Evolutionary conservation across 2,888 invertebrate genomes (phyloP), one percentile per base, ranked within the genome.

Genomic region (Aproaerema taeniolella): DNA sequence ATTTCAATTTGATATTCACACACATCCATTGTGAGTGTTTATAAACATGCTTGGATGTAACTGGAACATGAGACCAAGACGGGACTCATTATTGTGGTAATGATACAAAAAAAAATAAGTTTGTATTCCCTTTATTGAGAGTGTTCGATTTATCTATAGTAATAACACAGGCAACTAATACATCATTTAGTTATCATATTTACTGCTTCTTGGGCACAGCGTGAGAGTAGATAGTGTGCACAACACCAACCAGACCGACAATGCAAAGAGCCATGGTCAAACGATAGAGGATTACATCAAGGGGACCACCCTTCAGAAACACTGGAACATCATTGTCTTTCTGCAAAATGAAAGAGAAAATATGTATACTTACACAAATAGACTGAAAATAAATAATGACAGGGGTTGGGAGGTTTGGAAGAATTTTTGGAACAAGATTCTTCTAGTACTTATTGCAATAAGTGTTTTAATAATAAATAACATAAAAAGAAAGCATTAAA

Each of bases 241-340:
- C 79, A 2, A 83, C 59, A 24, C 81, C 78, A 41, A 58, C 12
- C 0, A 88, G 39, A 4, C 83, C 88, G 9, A 73, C 44, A 20
- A 77, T 49, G 43, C 85, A 78, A 32, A 87, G 65, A 33, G 65
- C 64, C 61, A 82, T 45, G n/a, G 87, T 86, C 8, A 81, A 33
- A 14, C 81, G 79, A 58, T 81, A 83, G 38, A 90, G 56, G 9
- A 89, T 50, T 44, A 54, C 77, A 48, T 91, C 91, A 5, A 70
- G 39, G 1, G 88, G 68, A 33, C 91, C 91, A 16, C 86, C 88
- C 62, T 91, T 91, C 54, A 91, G 64, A 74, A 88, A 88, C 2
- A 90, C 82, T 1, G 90, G 90, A 2, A 83, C 55, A 45, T 88
- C 89, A 72, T 90, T 87, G 4, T 89, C 87, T 70, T 79, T 77